These are phyloP conservation scores for Caerostris darwini DNA, from an alignment of 1,140 invertebrate genomes.

Conservation along the genomic window DNA sequence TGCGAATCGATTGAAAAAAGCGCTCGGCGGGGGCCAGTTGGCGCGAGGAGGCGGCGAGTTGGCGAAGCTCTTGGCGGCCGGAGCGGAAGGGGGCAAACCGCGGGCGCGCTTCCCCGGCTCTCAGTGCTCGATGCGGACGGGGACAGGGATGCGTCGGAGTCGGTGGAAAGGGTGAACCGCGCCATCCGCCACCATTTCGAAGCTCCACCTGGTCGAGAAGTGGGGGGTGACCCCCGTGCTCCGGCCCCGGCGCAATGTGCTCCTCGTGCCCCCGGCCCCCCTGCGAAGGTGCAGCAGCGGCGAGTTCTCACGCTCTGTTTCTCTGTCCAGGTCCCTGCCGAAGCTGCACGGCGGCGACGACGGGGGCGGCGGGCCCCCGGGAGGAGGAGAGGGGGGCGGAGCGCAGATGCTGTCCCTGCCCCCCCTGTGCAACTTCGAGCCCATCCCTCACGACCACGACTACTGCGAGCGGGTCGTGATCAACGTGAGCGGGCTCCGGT, in stretches of 20 bases:
- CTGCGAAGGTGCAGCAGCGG: slow-evolving; percentile 86
- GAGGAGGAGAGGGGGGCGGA: slow-evolving; percentile 81
- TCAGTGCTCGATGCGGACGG: slow-evolving; percentile 43
- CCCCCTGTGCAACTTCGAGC: slow-evolving; percentile 87
- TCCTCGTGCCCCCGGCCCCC: slow-evolving; percentile 83
- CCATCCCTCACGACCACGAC: slow-evolving; percentile 97
- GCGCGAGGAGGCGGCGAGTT: not conserved
- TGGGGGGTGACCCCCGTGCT: slow-evolving; percentile 97
- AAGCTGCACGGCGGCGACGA: slow-evolving; percentile 85
- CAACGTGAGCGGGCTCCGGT: slow-evolving; percentile 98
- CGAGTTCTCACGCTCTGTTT: slow-evolving; percentile 77
- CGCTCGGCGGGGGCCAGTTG: not conserved
- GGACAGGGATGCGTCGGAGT: slow-evolving; percentile 62
- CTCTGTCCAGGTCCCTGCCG: slow-evolving; percentile 93
- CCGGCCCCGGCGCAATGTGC: slow-evolving; percentile 92
- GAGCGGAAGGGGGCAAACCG: slow-evolving; percentile 2
- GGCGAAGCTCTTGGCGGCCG: not conserved
- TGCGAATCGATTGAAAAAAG: not conserved
- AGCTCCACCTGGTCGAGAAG: slow-evolving; percentile 96
- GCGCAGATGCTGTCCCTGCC: slow-evolving; percentile 48
- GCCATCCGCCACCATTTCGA: slow-evolving; percentile 87
- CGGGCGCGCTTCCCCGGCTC: not conserved
- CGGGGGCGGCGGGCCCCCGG: slow-evolving; percentile 86
- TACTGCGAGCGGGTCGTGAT: slow-evolving; percentile 98
- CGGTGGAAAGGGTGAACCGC: slow-evolving; percentile 48